Evolutionary conservation across 2,113 vertebrate genomes (phyloP), one percentile per base, ranked within the genome.

Genomic region (Tupaia chinensis): DNA sequence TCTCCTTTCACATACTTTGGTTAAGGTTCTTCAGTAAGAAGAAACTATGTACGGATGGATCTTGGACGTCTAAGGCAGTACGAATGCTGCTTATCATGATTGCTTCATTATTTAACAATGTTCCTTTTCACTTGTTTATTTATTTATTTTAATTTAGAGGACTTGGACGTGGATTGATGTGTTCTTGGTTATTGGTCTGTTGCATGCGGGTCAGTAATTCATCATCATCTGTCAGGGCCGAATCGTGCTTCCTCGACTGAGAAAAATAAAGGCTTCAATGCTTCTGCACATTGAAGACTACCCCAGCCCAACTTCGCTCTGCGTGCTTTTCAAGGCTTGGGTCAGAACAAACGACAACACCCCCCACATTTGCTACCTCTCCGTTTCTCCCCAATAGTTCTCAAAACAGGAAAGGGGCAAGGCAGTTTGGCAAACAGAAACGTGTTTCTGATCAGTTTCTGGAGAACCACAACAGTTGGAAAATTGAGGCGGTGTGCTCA

Each of bases 211-310:
- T 89, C 66, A n/a, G 79, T 53, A 29, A 94, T 84, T 91, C 70
- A 65, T 96, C 54, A 61, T 11, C 27, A 1, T 93, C 90, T 25
- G 32, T 94, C 14, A 74, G 89, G 7, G 15, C 19, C 61, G 83
- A 70, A 34, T 81, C 82, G 25, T 0, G 6, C 76, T 95, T 70
- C 72, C 70, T 95, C 79, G 15, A 0, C 0, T 12, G 76, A 70
- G 74, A 65, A 88, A 95, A 93, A 91, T 56, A 25, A n/a, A 83
- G 87, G 20, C 58, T 83, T 68, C 19, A 72, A 77, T 93, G 82
- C 66, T 76, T 91, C 91, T 2, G 2, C 81, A 65, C 56, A 25
- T 15, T 54, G 60, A 85, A 65, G 68, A 27, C 79, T 34, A 19
- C 19, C 76, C 32, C 25, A 14, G 72, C 27, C 76, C 63, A 1